These are phyloP conservation scores for Bungarus multicinctus DNA, from an alignment of 2,113 vertebrate genomes.

Conservation along the genomic window DNA sequence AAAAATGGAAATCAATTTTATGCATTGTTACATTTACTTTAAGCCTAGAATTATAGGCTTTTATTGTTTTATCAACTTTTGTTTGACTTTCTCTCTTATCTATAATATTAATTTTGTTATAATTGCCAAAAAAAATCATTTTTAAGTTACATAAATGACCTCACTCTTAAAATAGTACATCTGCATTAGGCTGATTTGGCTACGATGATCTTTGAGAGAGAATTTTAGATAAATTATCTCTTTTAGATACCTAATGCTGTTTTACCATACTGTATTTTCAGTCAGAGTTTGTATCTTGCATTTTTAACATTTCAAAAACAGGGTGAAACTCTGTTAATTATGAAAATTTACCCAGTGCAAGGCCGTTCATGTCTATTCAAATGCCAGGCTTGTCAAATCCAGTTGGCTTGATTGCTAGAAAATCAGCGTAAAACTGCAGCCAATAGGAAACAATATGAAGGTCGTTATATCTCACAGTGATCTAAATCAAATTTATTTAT, in stretches of 20 bases:
- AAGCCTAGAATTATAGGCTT: background rate
- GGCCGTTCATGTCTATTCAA: background rate
- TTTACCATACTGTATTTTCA: background rate
- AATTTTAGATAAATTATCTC: constrained; percentile 1
- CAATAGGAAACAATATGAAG: background rate
- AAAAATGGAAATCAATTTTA: background rate
- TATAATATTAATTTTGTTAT: background rate
- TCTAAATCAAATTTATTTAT: background rate
- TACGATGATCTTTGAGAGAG: background rate
- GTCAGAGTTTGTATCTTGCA: background rate
- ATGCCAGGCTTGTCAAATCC: background rate
- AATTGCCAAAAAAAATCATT: background rate
- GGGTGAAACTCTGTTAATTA: background rate
- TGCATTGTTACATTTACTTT: background rate
- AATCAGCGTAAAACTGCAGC: background rate
- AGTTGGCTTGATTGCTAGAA: background rate
- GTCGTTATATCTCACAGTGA: background rate
- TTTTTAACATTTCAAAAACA: background rate
- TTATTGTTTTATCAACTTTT: background rate
- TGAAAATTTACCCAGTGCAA: background rate
- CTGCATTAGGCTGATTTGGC: background rate
- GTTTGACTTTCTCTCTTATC: background rate
- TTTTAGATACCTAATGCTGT: background rate
- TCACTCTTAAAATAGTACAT: background rate
- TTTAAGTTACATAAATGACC: background rate